A percentile compares a stretch with the other conserved stretches of the same genome.
phyloP scores from a whole-genome alignment of 2,797 vertebrate genomes.

The Scarus forsteni region DNA sequence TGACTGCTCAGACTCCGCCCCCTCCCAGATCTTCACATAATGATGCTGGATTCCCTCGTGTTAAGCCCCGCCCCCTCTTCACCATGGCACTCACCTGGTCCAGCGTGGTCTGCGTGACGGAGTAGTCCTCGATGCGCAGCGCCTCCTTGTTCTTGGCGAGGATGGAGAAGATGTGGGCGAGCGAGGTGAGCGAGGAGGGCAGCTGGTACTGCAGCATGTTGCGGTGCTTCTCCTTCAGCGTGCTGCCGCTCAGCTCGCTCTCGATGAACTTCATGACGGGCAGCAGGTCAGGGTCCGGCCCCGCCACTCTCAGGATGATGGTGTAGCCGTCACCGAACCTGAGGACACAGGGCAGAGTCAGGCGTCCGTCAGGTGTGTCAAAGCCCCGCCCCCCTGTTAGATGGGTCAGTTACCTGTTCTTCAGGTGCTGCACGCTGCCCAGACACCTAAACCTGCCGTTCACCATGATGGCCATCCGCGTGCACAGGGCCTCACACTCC shows the following conservation, averaged over 20 bases:
- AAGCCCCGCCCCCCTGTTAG: too few species aligned
- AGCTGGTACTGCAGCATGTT: constrained; percentile 99
- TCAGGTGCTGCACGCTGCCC: constrained; percentile 98
- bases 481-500: constrained; percentile 97
- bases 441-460: constrained; percentile 96
- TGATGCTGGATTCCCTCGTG: too few species aligned
- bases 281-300: constrained; percentile 89
- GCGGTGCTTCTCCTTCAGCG: constrained; percentile 94
- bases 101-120: constrained; percentile 96
- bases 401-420: constrained; percentile 88
- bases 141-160: constrained; percentile 92
- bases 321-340: constrained; percentile 99
- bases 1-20: too few species aligned
- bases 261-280: constrained; percentile 96
- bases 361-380: too few species aligned
- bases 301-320: constrained; percentile 94
- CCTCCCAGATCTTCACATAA: too few species aligned
- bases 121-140: constrained; percentile 96
- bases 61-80: too few species aligned
- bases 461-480: constrained; percentile 99
- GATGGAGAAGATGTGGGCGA: constrained; percentile 95
- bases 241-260: constrained; percentile 91
- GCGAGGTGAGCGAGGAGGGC: constrained; percentile 90
- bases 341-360: neutral
- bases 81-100: constrained; percentile 88